phyloP scores from a whole-genome alignment of 1,140 invertebrate genomes.

The Drosophila pallidifrons region DNA sequence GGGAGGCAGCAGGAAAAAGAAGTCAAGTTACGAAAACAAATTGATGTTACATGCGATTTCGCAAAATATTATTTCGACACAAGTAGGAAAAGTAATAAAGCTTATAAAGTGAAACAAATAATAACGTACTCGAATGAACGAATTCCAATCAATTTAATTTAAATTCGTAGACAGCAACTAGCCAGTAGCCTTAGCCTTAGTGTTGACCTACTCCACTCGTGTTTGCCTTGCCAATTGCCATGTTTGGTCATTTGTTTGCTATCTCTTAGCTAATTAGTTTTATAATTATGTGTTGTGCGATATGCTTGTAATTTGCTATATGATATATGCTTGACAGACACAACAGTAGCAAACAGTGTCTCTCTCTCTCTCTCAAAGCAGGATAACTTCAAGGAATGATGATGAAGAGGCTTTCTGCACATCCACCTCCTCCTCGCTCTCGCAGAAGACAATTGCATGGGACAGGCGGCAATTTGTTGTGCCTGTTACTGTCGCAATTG shows the following conservation, averaged over 20 bases:
- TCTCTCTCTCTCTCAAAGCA: conserved; percentile 13
- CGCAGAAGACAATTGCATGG: conserved; percentile 66
- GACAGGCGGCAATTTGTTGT: conserved; percentile 76
- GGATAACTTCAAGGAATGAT: conserved; percentile 25
- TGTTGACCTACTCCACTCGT: neutral
- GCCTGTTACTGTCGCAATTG: conserved; percentile 64
- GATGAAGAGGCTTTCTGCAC: too few relatives aligned
- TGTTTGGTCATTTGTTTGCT: conserved; percentile 47
- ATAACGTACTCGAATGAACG: neutral
- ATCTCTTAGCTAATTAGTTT: conserved; percentile 80
- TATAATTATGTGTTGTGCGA: conserved; percentile 66
- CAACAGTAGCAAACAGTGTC: conserved; percentile 16
- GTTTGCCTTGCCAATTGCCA: conserved; percentile 5
- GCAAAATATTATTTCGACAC: neutral
- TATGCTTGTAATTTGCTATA: conserved; percentile 58
- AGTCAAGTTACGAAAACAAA: conserved; percentile 43
- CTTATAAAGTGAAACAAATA: conserved; percentile 11
- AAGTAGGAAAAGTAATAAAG: conserved; percentile 2
- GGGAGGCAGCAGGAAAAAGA: conserved; percentile 14
- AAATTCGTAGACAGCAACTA: neutral
- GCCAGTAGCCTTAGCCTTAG: neutral
- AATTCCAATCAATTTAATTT: neutral
- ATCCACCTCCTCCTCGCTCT: neutral
- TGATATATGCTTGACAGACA: conserved; percentile 48
- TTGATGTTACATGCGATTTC: conserved; percentile 8